These are phyloP conservation scores for Matsumurasca onukii DNA, from an alignment of 1,140 invertebrate genomes.

Conservation along the genomic window DNA sequence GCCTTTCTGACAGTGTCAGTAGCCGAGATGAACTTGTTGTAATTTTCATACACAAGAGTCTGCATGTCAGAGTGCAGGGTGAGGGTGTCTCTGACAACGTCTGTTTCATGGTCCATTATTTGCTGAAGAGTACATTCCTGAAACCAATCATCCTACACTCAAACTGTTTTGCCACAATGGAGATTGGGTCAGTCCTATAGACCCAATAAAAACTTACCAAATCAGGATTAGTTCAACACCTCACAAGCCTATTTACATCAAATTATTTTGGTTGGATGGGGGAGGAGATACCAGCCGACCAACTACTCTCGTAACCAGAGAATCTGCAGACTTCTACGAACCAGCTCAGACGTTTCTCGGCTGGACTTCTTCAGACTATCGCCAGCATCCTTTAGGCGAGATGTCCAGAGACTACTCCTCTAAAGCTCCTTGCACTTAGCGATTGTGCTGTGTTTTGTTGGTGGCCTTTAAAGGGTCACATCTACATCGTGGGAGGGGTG, in stretches of 20 bases:
- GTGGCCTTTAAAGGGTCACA: no score
- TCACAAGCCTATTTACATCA: neutral
- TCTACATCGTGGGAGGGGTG: no score
- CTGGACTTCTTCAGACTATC: no score
- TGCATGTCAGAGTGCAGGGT: conserved; percentile 98
- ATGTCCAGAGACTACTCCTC: no score
- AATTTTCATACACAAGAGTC: conserved; percentile 98
- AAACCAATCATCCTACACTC: conserved; percentile 37
- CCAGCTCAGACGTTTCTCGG: no score
- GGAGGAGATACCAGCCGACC: no score
- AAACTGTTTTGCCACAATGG: neutral
- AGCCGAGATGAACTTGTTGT: conserved; percentile 99
- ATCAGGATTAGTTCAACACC: neutral
- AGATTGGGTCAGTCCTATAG: neutral
- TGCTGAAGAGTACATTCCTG: conserved; percentile 73
- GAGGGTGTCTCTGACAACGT: conserved; percentile 80
- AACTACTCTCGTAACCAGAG: no score
- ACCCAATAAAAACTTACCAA: neutral
- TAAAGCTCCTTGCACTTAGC: no score
- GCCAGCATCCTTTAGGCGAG: no score
- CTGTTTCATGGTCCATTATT: conserved; percentile 84
- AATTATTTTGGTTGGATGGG: neutral
- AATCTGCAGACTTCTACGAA: no score
- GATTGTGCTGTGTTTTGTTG: no score
- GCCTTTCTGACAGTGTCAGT: conserved; percentile 96